phyloP scores from a whole-genome alignment of 2,888 invertebrate genomes.

The Tortrix viridana region DNA sequence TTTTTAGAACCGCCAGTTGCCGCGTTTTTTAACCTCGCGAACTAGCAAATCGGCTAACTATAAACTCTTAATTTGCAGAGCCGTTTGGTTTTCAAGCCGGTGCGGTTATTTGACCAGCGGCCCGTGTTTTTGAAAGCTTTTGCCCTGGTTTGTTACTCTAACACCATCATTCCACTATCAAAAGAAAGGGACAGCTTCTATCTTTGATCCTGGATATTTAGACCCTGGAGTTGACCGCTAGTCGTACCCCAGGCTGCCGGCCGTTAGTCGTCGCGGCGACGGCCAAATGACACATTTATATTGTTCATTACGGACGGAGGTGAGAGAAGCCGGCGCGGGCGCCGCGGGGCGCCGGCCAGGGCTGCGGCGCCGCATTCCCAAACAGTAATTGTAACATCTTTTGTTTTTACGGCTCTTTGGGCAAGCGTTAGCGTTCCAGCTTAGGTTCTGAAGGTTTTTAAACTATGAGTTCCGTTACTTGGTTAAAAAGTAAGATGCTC shows the following conservation, averaged over 20 bases:
- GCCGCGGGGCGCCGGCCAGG: constrained; percentile 69
- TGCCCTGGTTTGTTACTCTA: too few species aligned
- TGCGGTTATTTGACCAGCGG: too few species aligned
- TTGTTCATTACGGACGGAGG: constrained; percentile 78
- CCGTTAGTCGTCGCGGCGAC: constrained; percentile 39
- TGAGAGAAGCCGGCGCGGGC: constrained; percentile 80
- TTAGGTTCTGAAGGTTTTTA: neutral
- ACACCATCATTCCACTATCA: too few species aligned
- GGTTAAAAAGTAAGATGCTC: too few species aligned
- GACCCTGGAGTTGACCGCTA: neutral
- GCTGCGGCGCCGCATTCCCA: constrained; percentile 49
- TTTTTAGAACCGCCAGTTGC: too few species aligned
- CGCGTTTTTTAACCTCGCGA: too few species aligned
- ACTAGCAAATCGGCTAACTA: too few species aligned
- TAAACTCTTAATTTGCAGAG: too few species aligned
- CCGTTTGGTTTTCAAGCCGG: too few species aligned
- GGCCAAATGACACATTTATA: constrained; percentile 77
- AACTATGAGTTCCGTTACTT: too few species aligned
- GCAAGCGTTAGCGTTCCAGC: constrained; percentile 10
- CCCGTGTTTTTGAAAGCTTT: too few species aligned
- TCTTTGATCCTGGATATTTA: neutral
- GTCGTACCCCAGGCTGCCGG: constrained; percentile 22
- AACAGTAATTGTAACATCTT: constrained; percentile 23
- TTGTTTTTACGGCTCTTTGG: constrained; percentile 19
- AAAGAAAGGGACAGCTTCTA: too few species aligned